Percentiles rank a stretch among this genome's conserved stretches.
Conservation (phyloP, 1,140 invertebrate species). For the Musca domestica region DNA sequence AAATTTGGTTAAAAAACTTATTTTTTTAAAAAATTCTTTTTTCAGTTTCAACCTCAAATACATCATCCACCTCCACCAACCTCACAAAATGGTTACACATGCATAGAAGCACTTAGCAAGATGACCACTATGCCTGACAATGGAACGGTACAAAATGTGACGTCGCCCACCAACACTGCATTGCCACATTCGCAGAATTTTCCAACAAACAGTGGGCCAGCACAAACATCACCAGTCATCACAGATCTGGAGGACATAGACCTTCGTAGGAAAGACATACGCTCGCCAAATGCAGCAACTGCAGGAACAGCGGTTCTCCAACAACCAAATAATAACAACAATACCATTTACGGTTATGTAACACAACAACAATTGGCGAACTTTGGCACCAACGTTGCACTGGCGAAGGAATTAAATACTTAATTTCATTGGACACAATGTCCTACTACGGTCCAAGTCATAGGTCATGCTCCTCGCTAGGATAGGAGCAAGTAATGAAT, state of each 20-base stretch:
- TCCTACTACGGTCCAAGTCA: too few relatives aligned
- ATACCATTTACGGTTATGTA: conserved; percentile 16
- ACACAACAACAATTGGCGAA: conserved; percentile 20
- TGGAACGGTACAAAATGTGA: neutral
- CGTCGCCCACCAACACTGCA: neutral
- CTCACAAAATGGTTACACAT: conserved; percentile 1
- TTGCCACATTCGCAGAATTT: neutral
- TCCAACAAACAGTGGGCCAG: neutral
- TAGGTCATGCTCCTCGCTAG: neutral
- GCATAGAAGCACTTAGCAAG: conserved; percentile 1
- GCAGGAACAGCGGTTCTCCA: neutral
- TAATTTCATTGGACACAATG: neutral
- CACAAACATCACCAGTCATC: neutral
- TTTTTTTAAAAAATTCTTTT: too few relatives aligned
- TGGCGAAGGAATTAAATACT: conserved; percentile 1
- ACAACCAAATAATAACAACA: conserved; percentile 13
- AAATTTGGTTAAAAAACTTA: too few relatives aligned
- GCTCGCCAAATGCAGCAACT: neutral
- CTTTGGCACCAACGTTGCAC: conserved; percentile 16
- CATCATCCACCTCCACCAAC: neutral
- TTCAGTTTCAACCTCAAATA: conserved; percentile 3
- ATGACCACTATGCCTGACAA: neutral
- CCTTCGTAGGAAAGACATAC: neutral
- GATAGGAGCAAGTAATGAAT: neutral
- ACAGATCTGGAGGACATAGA: neutral